Conservation (phyloP, 2,113 vertebrate genomes). For the Lamprotornis superbus region DNA sequence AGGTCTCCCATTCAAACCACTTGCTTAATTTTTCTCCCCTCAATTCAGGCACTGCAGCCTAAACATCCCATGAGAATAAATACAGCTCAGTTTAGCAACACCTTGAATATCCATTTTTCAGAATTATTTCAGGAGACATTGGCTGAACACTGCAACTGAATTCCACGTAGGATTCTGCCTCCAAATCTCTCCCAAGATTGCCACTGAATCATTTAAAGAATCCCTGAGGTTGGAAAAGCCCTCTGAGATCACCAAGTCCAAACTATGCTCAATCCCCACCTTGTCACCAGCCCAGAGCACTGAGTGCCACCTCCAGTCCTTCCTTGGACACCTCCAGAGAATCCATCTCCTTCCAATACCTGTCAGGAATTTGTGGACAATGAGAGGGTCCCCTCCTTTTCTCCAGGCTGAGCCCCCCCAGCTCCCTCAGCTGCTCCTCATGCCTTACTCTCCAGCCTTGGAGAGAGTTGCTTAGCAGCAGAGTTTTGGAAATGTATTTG, state of each 20-base stretch:
- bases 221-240: not conserved
- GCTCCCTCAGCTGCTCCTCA: not conserved
- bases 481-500: constrained; percentile 55
- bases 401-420: not conserved
- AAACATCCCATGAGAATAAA: not conserved
- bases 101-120: not conserved
- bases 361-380: not conserved
- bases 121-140: not conserved
- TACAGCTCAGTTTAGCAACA: not conserved
- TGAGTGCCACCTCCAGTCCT: not conserved
- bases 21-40: not conserved
- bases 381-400: not conserved
- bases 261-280: accelerated
- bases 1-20: accelerated
- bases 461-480: constrained; percentile 59
- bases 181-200: not conserved
- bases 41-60: not conserved
- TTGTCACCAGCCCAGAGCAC: not conserved
- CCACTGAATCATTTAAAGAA: not conserved
- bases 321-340: not conserved
- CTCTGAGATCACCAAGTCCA: accelerated
- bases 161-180: not conserved
- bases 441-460: not conserved
- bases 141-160: not conserved
- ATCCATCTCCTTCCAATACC: not conserved